phyloP scores from a whole-genome alignment of 35 echinoderm and acorn worm species.

The Diadema setosum region DNA sequence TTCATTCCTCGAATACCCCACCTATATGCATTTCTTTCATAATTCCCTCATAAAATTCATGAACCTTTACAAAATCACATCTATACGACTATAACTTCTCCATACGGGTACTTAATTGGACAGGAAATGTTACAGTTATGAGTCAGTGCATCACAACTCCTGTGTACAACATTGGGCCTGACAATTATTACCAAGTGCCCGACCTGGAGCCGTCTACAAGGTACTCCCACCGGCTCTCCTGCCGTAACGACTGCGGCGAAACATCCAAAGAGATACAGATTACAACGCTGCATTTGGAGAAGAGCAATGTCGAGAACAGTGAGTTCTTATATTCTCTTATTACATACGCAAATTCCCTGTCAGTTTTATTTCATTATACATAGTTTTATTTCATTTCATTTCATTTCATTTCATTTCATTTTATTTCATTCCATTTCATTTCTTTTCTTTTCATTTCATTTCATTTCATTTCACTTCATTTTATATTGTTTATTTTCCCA shows the following conservation, averaged over 20 bases:
- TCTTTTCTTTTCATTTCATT: neutral
- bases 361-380: neutral
- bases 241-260: neutral
- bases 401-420: neutral
- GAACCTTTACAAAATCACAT: no score
- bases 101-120: no score
- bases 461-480: neutral
- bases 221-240: no score
- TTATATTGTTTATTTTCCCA: neutral
- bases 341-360: neutral
- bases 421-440: neutral
- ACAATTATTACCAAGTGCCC: neutral
- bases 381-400: neutral
- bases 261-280: neutral
- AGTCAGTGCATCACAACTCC: neutral
- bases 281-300: neutral
- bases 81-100: no score
- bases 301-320: neutral
- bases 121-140: no score
- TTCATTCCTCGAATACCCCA: no score
- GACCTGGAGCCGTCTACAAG: neutral
- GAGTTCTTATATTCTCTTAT: neutral
- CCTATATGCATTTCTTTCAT: no score
- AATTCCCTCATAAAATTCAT: no score
- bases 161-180: neutral